Base-by-base conservation (phyloP, 2,113 vertebrate genomes). In the Rynchops niger region DNA sequence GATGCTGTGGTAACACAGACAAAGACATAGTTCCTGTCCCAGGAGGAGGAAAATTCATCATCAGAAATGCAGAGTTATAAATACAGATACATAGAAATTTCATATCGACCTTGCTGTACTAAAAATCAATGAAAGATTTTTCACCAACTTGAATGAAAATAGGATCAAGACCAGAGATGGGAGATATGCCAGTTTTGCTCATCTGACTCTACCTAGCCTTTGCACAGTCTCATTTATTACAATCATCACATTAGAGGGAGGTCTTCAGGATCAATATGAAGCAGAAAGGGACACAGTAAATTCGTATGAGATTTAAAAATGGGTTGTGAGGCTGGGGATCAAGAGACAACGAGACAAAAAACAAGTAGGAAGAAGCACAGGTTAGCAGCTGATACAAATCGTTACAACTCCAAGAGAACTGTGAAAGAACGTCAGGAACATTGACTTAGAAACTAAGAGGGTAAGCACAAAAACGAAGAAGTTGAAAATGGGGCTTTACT, bases 101-200 rank as follows among this genome's bases (percentile, higher is more conserved):
- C 55, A 85, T 95, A 96, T 80, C 90, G 96, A 91, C n/a, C 47
- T 96, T 86, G 32, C 91, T 88, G 59, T 69, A 66, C 55, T 74
- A 86, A 94, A 94, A 96, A 95, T 91, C 93, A 91, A 81, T 94
- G 63, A 50, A 17, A 88, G 49, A 71, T 88, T 95, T 92, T 87
- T 89, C 56, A 86, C 77, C 29, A 89, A 8, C 65, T 71, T 67
- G 65, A 79, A 78, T 50, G 36, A 67, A 95, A 87, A 73, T 34
- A 73, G 27, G 47, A 80, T 77, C 36, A 82, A 93, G 50, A 22
- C 22, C 66, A 65, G 56, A 90, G 58, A 90, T 16, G 56, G 73
- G 38, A 93, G 30, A 45, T 43, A 52, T 0, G 12, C 67, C 79
- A 74, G 42, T 43, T 93, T 43, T 58, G 55, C 69, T 95, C 76